Base-by-base conservation (phyloP, 2,888 invertebrate species). In the Tetramorium bicarinatum region DNA sequence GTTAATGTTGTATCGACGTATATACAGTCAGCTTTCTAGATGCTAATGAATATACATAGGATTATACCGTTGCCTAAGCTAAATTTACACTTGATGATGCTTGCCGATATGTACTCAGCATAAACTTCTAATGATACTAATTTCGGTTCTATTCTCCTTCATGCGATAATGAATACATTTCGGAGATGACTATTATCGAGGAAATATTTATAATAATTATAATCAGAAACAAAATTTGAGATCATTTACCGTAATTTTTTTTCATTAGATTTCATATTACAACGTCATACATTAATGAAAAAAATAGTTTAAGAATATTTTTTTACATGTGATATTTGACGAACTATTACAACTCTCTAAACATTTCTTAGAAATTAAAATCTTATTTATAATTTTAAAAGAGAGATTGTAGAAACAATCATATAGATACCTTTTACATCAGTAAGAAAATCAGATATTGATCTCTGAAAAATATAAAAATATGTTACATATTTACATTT, bases 61-160 rank as follows among this genome's bases (percentile, higher is more conserved):
- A 71, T 79, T 71, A 71, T 59, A 59, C 11, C n/a, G 34, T 71
- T 71, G 21, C 59, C 72, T 47, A 80, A 80, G 59, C 59, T 47
- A 71, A 71, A 80, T 80, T 80, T 80, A 59, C 79, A 59, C 59
- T 80, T 21, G 38, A 79, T 79, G 71, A 79, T 59, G 59, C 44
- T 71, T 79, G 56, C 79, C 6, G 6, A 34, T 54, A 44, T 6
- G 29, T 41, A 21, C 13, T 18, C 54, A 21, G 34, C 9, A 71
- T 41, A 38, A 59, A 80, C 56, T 71, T 62, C 47, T 80, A 80
- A 80, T 80, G 59, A 72, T 72, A 72, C 59, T 34, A 69, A 71
- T 79, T 44, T 47, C 44, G 8, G n/a, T 77, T 29, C n/a, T 44
- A 38, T n/a, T 29, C 44, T 54, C 29, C 21, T 8, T n/a, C 56